phyloP scores from a whole-genome alignment of 2,113 vertebrate genomes.

The Pristiophorus japonicus region DNA sequence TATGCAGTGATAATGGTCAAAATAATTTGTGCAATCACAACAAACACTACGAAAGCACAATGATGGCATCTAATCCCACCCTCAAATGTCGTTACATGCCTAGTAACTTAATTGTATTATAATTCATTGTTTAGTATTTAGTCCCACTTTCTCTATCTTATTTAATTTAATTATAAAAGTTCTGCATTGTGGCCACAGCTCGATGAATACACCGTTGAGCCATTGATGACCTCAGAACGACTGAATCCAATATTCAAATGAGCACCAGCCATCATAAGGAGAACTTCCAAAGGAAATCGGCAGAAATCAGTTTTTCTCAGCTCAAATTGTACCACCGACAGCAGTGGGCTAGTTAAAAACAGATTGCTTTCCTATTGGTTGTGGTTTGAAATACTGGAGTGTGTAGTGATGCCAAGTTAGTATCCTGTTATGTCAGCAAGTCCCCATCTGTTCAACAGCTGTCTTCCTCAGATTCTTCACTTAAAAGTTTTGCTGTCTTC shows the following conservation, averaged over 20 bases:
- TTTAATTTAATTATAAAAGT: not conserved
- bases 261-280: not conserved
- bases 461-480: slow-evolving; percentile 29
- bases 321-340: not conserved
- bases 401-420: slow-evolving; percentile 7
- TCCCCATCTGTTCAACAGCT: slow-evolving; percentile 31
- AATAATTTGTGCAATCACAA: not conserved
- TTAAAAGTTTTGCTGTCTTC: slow-evolving; percentile 25
- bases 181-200: not conserved
- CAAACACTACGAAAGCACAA: not conserved
- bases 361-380: slow-evolving; percentile 12
- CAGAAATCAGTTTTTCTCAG: not conserved
- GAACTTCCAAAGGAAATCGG: not conserved
- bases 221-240: not conserved
- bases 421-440: slow-evolving; percentile 33
- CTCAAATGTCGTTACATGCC: not conserved
- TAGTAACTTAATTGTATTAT: not conserved
- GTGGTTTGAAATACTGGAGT: slow-evolving; percentile 27
- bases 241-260: not conserved
- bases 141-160: not conserved
- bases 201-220: not conserved
- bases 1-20: not conserved
- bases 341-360: slow-evolving; percentile 21
- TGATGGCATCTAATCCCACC: not conserved
- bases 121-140: not conserved